phyloP scores from a whole-genome alignment of 2,113 vertebrate species.

The Syngnathoides biaculeatus region DNA sequence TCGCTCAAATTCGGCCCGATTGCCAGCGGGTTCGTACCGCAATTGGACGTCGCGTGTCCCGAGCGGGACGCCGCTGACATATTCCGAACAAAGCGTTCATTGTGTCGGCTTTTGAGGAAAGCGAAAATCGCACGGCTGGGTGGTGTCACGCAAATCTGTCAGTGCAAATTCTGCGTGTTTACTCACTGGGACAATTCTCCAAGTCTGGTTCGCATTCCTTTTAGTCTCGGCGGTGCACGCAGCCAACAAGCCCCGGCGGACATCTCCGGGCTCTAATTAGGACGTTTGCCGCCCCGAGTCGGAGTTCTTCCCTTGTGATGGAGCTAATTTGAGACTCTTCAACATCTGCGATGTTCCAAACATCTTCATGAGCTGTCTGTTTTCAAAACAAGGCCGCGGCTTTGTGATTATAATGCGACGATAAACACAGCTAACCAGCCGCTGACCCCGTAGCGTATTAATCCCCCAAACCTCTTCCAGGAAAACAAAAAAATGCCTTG shows the following conservation, averaged over 20 bases:
- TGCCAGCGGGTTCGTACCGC: too few species aligned
- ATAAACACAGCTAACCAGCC: constrained; percentile 41
- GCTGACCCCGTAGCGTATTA: constrained; percentile 36
- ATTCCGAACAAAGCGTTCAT: neutral
- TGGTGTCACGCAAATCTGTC: neutral
- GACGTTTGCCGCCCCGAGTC: constrained; percentile 33
- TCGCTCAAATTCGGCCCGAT: too few species aligned
- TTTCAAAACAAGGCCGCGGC: constrained; percentile 55
- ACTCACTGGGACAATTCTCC: constrained; percentile 28
- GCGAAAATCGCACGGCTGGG: neutral
- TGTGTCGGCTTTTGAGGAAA: neutral
- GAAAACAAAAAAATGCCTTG: neutral
- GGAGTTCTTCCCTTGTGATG: constrained; percentile 35
- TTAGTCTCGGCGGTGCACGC: constrained; percentile 19
- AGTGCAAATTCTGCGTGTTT: constrained; percentile 16
- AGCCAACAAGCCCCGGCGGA: constrained; percentile 29
- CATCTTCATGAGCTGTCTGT: constrained; percentile 39
- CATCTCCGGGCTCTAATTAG: constrained; percentile 47
- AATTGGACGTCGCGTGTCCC: neutral
- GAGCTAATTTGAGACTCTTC: constrained; percentile 50
- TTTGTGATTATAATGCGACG: constrained; percentile 50
- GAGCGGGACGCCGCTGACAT: neutral
- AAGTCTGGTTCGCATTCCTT: constrained; percentile 34
- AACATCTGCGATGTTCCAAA: constrained; percentile 42
- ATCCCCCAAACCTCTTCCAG: constrained; percentile 14